Base-by-base conservation (phyloP, 2,113 vertebrate species). In the Brachypodius melanocephalos region DNA sequence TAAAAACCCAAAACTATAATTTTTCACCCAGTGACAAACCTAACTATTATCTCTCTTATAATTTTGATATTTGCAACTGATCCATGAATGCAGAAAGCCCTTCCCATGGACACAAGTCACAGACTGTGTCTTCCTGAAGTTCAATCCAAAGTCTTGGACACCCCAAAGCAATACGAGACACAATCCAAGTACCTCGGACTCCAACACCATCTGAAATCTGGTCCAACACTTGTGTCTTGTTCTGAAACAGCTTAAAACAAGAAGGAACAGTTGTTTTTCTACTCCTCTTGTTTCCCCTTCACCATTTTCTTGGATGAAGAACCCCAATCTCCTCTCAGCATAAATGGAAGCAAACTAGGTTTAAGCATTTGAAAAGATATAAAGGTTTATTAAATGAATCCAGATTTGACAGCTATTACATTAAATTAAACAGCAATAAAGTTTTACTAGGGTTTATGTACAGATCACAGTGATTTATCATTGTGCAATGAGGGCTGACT, bases 401-500 rank as follows among this genome's bases (percentile, higher is more conserved):
- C 59, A 90, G 85, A 96, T 91, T 90, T 92, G 71, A 96, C 46
- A 94, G 91, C 26, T 81, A 89, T 88, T 86, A 95, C 88, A 98
- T 97, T 97, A 97, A 97, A 97, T 97, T 97, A 97, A 97, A 97
- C 91, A 95, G 93, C 96, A 96, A 93, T 95, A 92, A 78, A 92
- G 93, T 95, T 92, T 95, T 93, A 95, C 91, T 90, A 88, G 80
- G 69, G 84, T 94, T 96, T 97, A 97, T 97, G 63, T 95, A 98
- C 96, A 97, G 71, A 97, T 98, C 97, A 98, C 98, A 98, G 98
- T 98, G 98, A 97, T 98, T 97, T 97, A 97, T 96, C 93, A 91
- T 96, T 97, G 98, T 98, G 97, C 97, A 98, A 98, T 94, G 91
- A 95, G 91, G 91, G 94, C 66, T 77, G 93, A 94, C 65, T 88